These are phyloP conservation scores for Molossus alvarezi DNA, from an alignment of 2,797 vertebrate genomes.

Conservation along the genomic window DNA sequence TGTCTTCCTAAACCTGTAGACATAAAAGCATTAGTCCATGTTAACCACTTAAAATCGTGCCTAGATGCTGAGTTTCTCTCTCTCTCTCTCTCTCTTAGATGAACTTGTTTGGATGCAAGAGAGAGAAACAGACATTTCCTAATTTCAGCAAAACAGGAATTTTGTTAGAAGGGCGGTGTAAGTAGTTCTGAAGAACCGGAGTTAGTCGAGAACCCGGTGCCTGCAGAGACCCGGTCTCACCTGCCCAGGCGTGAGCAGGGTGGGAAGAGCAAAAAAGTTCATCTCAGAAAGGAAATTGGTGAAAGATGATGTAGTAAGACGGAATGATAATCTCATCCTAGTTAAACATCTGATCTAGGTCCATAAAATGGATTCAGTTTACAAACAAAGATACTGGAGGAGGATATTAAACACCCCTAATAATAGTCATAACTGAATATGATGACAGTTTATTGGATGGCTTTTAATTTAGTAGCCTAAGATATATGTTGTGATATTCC, in stretches of 20 bases:
- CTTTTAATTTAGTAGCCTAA: neutral
- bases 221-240: neutral
- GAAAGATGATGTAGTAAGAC: neutral
- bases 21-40: neutral
- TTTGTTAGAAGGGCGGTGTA: neutral
- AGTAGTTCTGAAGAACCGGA: neutral
- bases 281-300: neutral
- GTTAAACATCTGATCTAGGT: neutral
- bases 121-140: neutral
- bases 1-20: neutral
- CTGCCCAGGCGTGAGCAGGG: neutral
- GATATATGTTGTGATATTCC: neutral
- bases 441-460: neutral
- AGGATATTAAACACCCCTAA: neutral
- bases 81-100: neutral
- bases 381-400: neutral
- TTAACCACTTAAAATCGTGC: neutral
- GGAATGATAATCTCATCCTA: neutral
- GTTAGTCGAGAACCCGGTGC: neutral
- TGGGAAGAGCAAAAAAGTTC: neutral
- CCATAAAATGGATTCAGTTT: neutral
- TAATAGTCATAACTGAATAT: neutral
- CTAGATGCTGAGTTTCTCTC: neutral
- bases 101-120: neutral
- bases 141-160: slow-evolving; percentile 25